These are phyloP conservation scores for Cheirogaleus major DNA, from an alignment of 2,797 vertebrate genomes.

Conservation along the genomic window DNA sequence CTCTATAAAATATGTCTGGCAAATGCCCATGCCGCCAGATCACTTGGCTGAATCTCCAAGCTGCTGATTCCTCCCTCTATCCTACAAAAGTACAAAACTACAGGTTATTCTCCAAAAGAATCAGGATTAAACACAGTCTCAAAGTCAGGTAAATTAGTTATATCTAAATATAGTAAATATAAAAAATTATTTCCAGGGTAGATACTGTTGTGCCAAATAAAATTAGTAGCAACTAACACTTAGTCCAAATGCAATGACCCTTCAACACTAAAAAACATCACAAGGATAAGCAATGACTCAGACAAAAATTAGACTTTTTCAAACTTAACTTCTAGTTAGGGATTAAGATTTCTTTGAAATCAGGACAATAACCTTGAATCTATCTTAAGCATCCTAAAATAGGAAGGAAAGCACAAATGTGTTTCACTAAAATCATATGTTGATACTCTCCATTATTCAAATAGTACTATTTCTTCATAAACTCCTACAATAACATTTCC, in stretches of 20 bases:
- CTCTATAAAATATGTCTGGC: slow-evolving; percentile 62
- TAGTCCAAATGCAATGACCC: background rate
- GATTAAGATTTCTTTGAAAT: slow-evolving; percentile 53
- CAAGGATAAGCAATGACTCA: background rate
- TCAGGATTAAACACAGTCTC: slow-evolving; percentile 8
- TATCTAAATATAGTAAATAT: slow-evolving; percentile 8
- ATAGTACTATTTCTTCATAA: slow-evolving; percentile 36
- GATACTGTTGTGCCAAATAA: background rate
- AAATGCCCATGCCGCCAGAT: slow-evolving; percentile 72
- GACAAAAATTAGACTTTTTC: background rate
- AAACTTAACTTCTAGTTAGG: slow-evolving; percentile 43
- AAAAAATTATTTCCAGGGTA: slow-evolving; percentile 26
- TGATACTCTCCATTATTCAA: slow-evolving; percentile 6
- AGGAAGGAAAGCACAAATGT: slow-evolving; percentile 2
- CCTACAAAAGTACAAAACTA: slow-evolving; percentile 65
- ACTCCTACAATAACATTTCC: slow-evolving; percentile 31
- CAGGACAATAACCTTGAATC: background rate
- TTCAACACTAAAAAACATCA: slow-evolving; percentile 11
- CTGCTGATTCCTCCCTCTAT: slow-evolving; percentile 51
- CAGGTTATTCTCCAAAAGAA: slow-evolving; percentile 36
- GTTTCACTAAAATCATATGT: slow-evolving; percentile 37
- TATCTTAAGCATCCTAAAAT: slow-evolving; percentile 25
- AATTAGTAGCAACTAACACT: slow-evolving; percentile 33
- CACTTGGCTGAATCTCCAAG: slow-evolving; percentile 62
- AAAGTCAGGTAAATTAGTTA: slow-evolving; percentile 24